These are phyloP conservation scores for Microplitis deprimator DNA, from an alignment of 2,888 invertebrate species.

Conservation along the genomic window DNA sequence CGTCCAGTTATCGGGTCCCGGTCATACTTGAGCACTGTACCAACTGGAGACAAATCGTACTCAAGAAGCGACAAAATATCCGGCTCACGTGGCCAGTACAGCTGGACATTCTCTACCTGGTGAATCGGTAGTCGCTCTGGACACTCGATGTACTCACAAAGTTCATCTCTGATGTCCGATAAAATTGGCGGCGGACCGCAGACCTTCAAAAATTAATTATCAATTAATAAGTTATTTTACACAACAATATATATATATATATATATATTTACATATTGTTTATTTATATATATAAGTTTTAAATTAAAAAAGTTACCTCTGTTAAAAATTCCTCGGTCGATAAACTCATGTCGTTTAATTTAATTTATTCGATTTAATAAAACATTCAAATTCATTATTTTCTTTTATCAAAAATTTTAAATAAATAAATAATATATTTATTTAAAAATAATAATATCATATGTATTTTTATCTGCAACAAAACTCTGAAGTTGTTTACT, in stretches of 20 bases:
- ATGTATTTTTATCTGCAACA: not conserved
- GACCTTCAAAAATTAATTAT: slow-evolving; percentile 56
- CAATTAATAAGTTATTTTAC: not conserved
- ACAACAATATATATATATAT: too few species aligned
- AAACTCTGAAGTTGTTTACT: not conserved
- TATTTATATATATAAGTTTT: too few species aligned
- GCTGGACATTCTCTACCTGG: slow-evolving; percentile 79
- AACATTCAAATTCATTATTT: not conserved
- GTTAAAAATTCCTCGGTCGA: not conserved
- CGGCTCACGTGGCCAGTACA: slow-evolving; percentile 76
- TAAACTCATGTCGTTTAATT: not conserved
- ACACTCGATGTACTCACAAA: slow-evolving; percentile 78
- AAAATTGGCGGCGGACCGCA: slow-evolving; percentile 78
- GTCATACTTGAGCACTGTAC: slow-evolving; percentile 74
- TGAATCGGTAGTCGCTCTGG: slow-evolving; percentile 83
- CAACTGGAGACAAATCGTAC: slow-evolving; percentile 72
- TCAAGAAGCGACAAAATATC: slow-evolving; percentile 74
- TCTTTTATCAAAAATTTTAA: not conserved
- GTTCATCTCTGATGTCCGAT: slow-evolving; percentile 77
- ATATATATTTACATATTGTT: too few species aligned
- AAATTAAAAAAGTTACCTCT: not conserved
- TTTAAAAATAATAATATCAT: slow-evolving; percentile 10
- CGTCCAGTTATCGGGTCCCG: slow-evolving; percentile 84
- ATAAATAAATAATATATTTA: not conserved
- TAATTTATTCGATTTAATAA: not conserved